phyloP scores from a whole-genome alignment of 1,140 invertebrate species.

The Olivierus martensii region DNA sequence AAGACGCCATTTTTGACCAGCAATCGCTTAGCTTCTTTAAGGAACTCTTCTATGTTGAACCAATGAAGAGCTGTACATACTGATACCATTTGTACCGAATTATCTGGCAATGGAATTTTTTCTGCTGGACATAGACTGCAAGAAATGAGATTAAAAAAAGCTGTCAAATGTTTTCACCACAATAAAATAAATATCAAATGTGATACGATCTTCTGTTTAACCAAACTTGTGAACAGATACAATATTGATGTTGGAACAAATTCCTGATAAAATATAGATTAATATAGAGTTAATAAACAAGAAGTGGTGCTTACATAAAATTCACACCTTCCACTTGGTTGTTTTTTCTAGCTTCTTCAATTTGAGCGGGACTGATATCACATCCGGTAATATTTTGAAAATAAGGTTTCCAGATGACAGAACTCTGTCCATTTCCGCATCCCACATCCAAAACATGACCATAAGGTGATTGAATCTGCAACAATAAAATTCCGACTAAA shows the following conservation, averaged over 20 bases:
- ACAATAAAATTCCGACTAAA: no score
- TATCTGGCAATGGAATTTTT: slow-evolving; percentile 23
- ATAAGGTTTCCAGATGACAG: slow-evolving; percentile 26
- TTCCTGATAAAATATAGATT: no score
- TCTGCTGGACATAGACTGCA: slow-evolving; percentile 28
- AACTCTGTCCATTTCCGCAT: slow-evolving; percentile 36
- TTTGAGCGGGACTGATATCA: slow-evolving; percentile 28
- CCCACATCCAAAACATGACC: slow-evolving; percentile 30
- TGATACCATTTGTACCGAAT: slow-evolving; percentile 31
- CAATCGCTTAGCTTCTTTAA: slow-evolving; percentile 30
- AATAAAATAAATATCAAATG: no score
- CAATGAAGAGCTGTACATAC: slow-evolving; percentile 34
- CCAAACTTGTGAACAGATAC: no score
- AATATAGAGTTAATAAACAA: no score
- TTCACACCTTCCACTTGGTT: not conserved
- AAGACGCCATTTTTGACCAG: slow-evolving; percentile 31
- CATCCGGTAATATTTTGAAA: slow-evolving; percentile 32
- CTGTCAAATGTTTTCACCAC: no score
- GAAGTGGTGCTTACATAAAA: slow-evolving; percentile 6
- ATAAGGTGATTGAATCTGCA: not conserved
- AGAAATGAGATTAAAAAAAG: no score
- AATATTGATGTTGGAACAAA: no score
- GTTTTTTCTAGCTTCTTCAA: slow-evolving; percentile 25
- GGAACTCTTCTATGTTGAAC: slow-evolving; percentile 35
- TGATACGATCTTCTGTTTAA: no score